A percentile compares a stretch with the other conserved stretches of the same genome.
Conservation (phyloP, 2,113 vertebrate genomes). For the Morone saxatilis region DNA sequence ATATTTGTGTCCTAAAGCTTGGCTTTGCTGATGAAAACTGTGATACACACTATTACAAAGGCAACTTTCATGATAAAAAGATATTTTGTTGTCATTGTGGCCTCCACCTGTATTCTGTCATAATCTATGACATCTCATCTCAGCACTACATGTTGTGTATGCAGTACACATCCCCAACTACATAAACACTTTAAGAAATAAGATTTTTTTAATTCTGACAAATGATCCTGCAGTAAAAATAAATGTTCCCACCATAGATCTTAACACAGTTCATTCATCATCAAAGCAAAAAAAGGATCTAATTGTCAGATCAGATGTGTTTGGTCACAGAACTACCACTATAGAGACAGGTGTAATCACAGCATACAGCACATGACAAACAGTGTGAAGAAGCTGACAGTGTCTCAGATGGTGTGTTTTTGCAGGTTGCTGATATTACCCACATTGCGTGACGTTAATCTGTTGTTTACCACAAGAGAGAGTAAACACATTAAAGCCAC, state of each 20-base stretch:
- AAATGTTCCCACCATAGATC: not conserved
- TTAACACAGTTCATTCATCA: not conserved
- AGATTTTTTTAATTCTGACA: no score
- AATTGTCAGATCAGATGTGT: not conserved
- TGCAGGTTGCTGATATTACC: constrained; percentile 9
- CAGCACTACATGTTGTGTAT: not conserved
- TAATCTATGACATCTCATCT: not conserved
- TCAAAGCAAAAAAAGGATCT: not conserved
- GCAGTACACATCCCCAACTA: no score
- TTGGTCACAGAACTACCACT: not conserved
- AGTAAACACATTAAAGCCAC: constrained; percentile 54
- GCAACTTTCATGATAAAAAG: not conserved
- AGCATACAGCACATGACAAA: not conserved
- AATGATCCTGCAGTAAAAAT: not conserved
- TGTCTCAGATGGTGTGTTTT: constrained; percentile 16
- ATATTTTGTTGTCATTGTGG: not conserved
- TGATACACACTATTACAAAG: not conserved
- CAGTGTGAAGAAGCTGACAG: constrained; percentile 11
- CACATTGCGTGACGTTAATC: constrained; percentile 49
- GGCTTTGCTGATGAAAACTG: not conserved
- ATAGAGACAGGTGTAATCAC: not conserved
- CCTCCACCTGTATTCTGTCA: not conserved
- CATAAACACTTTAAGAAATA: not conserved
- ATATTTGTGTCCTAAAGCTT: not conserved
- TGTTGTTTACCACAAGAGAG: constrained; percentile 49